phyloP scores from a whole-genome alignment of 1,140 invertebrate genomes.

The Oncopodura yosiiana region DNA sequence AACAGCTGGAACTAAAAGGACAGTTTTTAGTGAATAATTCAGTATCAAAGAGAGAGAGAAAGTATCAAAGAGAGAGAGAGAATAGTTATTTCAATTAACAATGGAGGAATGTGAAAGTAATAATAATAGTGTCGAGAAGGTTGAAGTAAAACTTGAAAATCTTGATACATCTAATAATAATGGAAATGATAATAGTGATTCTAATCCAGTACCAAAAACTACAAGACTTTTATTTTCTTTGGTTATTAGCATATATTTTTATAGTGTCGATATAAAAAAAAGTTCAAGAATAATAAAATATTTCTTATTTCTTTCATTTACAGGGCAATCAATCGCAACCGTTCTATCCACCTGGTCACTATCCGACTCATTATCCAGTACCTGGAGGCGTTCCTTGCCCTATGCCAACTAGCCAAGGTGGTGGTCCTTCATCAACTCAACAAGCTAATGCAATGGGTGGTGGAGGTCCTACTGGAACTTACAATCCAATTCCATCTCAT shows the following conservation, averaged over 20 bases:
- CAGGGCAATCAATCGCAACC: slow-evolving; percentile 30
- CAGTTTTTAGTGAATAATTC: no score
- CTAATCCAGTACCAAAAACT: no score
- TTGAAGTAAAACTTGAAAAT: no score
- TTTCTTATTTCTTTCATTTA: slow-evolving; percentile 1
- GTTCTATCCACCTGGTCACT: slow-evolving; percentile 30
- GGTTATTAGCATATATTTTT: background rate
- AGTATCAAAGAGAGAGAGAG: no score
- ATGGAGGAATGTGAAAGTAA: no score
- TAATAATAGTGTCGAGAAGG: no score
- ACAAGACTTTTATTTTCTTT: slow-evolving; percentile 4
- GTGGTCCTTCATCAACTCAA: slow-evolving; percentile 22
- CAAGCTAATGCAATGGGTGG: slow-evolving; percentile 15
- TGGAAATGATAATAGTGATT: no score
- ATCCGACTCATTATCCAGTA: slow-evolving; percentile 24
- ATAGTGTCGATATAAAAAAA: background rate
- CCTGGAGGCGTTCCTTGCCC: slow-evolving; percentile 24
- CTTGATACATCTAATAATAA: no score
- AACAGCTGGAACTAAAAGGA: no score
- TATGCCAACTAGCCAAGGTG: slow-evolving; percentile 21
- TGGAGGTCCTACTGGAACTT: slow-evolving; percentile 18
- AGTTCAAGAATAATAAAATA: background rate
- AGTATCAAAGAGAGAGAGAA: no score
- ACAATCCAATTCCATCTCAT: slow-evolving; percentile 39
- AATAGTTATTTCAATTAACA: no score